phyloP scores from a whole-genome alignment of 2,888 invertebrate species.

The Ectemnius cavifrons region DNA sequence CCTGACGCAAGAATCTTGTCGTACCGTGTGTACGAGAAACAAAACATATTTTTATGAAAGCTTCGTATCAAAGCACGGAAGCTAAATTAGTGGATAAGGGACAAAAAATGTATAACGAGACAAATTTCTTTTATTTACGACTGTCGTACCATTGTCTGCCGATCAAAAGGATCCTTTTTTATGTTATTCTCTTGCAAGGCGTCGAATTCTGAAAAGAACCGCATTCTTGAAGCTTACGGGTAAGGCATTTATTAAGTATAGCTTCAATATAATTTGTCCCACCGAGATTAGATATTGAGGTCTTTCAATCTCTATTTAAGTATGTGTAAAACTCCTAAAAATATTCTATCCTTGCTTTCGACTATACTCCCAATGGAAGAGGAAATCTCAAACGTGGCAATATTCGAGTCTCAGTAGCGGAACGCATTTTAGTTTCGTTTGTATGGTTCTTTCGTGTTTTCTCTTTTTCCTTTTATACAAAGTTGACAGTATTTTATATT shows the following conservation, averaged over 20 bases:
- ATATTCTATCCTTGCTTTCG: not conserved
- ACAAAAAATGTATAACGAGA: conserved; percentile 35
- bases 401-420: conserved; percentile 49
- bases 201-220: conserved; percentile 24
- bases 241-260: conserved; percentile 31
- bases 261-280: conserved; percentile 44
- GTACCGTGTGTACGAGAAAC: conserved; percentile 64
- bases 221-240: conserved; percentile 26
- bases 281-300: conserved; percentile 41
- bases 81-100: conserved; percentile 38
- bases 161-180: conserved; percentile 23
- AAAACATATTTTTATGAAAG: conserved; percentile 74
- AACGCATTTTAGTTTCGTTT: conserved; percentile 50
- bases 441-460: conserved; percentile 30
- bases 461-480: conserved; percentile 53
- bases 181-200: conserved; percentile 21
- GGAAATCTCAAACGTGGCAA: conserved; percentile 42
- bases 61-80: conserved; percentile 57
- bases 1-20: conserved; percentile 69
- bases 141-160: conserved; percentile 21
- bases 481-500: conserved; percentile 73
- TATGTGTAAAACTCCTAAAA: not conserved
- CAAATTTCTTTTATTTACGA: conserved; percentile 28
- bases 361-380: conserved; percentile 4
- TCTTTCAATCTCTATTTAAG: conserved; percentile 30